Evolutionary conservation across 2,113 vertebrate species (phyloP).

Genomic region (Pelvicachromis taeniatus): DNA sequence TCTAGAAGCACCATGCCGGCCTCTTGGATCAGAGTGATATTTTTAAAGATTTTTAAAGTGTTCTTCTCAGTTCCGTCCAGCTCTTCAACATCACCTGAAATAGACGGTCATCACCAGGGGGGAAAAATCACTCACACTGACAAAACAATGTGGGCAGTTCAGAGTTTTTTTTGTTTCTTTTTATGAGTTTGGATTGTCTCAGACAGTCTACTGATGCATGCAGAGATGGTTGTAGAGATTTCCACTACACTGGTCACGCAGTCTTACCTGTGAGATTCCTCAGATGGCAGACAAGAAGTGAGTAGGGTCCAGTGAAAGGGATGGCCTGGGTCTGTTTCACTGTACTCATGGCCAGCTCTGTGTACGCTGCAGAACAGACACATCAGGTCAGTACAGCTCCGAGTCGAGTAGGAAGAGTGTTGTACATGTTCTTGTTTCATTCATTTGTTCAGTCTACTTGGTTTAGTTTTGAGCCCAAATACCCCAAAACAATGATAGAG

Average conservation of each 20-base stretch:
- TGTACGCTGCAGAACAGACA: constrained; percentile 79
- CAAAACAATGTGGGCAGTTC: not conserved
- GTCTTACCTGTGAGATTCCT: constrained; percentile 84
- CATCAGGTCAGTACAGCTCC: not conserved
- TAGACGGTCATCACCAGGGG: not conserved
- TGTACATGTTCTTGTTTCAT: not conserved
- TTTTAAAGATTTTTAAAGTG: constrained; percentile 90
- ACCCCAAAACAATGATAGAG: not conserved
- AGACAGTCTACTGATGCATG: not conserved
- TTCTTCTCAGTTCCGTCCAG: constrained; percentile 89
- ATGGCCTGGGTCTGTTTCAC: constrained; percentile 96
- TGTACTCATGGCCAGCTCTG: constrained; percentile 94
- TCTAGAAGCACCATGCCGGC: constrained; percentile 89
- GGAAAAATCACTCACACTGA: not conserved
- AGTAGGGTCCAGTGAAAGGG: constrained; percentile 90
- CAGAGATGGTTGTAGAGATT: not conserved
- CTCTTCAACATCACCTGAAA: constrained; percentile 91
- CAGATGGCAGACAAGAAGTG: constrained; percentile 85
- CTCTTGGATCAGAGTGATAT: constrained; percentile 88
- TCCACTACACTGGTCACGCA: not conserved
- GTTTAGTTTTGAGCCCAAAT: not conserved
- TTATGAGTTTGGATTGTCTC: not conserved
- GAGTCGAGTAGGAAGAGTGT: not conserved
- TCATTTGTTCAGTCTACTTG: not conserved
- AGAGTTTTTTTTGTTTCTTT: not conserved